Evolutionary conservation across 2,113 vertebrate genomes (phyloP).

Genomic region (Zosterops pallidus): DNA sequence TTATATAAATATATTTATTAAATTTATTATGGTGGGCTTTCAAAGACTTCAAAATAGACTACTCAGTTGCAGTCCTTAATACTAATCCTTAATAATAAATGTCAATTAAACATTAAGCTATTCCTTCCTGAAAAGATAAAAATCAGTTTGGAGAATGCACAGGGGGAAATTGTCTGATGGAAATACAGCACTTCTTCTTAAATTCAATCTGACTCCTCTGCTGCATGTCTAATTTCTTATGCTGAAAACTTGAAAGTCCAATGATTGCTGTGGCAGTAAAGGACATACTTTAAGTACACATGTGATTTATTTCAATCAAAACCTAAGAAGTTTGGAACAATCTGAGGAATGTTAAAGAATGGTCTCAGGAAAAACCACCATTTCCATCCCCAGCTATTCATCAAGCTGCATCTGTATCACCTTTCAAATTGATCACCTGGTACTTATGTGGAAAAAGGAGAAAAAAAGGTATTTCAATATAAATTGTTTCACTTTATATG

Average conservation of each 20-base stretch:
- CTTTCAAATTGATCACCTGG: not conserved
- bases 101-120: not conserved
- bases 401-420: not conserved
- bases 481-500: not conserved
- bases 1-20: no score
- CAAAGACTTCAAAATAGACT: not conserved
- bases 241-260: not conserved
- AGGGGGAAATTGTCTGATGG: not conserved
- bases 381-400: not conserved
- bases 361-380: not conserved
- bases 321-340: not conserved
- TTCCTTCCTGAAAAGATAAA: not conserved
- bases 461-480: not conserved
- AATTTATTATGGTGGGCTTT: not conserved
- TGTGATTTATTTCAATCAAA: slow-evolving; percentile 24
- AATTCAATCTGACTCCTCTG: not conserved
- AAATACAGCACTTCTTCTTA: not conserved
- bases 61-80: not conserved
- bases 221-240: not conserved
- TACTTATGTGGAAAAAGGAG: not conserved
- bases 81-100: not conserved
- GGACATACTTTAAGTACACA: not conserved
- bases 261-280: not conserved
- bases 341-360: not conserved
- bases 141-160: not conserved